phyloP scores from a whole-genome alignment of 2,888 invertebrate species.

The Melanostoma scalare region DNA sequence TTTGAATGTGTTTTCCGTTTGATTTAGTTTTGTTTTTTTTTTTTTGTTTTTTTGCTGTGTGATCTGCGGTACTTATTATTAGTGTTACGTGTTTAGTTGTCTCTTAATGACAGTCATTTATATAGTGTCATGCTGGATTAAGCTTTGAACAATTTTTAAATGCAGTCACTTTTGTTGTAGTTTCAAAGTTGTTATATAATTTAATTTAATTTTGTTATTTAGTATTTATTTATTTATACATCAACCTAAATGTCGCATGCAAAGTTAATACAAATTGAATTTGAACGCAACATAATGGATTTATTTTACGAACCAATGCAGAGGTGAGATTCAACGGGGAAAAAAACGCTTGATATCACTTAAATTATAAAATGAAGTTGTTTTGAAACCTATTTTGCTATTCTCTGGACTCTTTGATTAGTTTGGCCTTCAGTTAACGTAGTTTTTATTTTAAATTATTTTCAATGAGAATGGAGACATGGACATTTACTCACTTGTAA shows the following conservation, averaged over 20 bases:
- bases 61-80: slow-evolving; percentile 13
- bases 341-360: too few species aligned
- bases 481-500: too few species aligned
- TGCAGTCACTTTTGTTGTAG: slow-evolving; percentile 26
- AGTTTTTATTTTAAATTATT: too few species aligned
- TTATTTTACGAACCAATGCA: slow-evolving; percentile 79
- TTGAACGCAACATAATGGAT: slow-evolving; percentile 81
- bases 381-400: too few species aligned
- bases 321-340: slow-evolving; percentile 43
- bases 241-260: slow-evolving; percentile 60
- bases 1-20: slow-evolving; percentile 43
- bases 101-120: slow-evolving; percentile 23
- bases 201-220: slow-evolving; percentile 38
- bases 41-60: slow-evolving; percentile 19
- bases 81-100: slow-evolving; percentile 29
- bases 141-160: slow-evolving; percentile 2
- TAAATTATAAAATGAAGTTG: too few species aligned
- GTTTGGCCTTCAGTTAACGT: too few species aligned
- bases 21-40: slow-evolving; percentile 19
- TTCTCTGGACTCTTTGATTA: too few species aligned
- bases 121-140: neutral
- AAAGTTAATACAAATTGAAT: slow-evolving; percentile 79
- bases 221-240: slow-evolving; percentile 51
- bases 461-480: too few species aligned
- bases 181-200: slow-evolving; percentile 42